Percentiles rank a stretch among this genome's conserved stretches.
phyloP scores from a whole-genome alignment of 1,140 invertebrate species.

The Zaprionus africanus region DNA sequence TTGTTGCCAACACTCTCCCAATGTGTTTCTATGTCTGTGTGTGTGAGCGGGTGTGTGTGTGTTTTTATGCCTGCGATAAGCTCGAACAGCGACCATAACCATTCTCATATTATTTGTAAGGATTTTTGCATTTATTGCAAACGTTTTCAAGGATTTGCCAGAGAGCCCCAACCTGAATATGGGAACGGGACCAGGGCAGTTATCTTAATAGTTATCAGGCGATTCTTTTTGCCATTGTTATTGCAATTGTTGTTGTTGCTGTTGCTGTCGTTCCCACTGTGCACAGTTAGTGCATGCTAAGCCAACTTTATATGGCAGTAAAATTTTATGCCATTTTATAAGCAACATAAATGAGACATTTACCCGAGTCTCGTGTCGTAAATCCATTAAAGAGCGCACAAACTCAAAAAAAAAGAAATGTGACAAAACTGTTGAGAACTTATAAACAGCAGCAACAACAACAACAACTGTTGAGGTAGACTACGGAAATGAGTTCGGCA shows the following conservation, averaged over 20 bases:
- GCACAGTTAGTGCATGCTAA: slow-evolving; percentile 55
- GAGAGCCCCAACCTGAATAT: slow-evolving; percentile 53
- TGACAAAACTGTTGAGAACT: slow-evolving; percentile 65
- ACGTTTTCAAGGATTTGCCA: slow-evolving; percentile 73
- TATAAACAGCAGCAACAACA: slow-evolving; percentile 46
- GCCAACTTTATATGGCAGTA: slow-evolving; percentile 65
- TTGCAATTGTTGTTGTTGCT: slow-evolving; percentile 22
- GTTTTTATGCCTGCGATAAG: slow-evolving; percentile 78
- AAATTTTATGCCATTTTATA: slow-evolving; percentile 70
- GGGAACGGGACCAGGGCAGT: slow-evolving; percentile 53
- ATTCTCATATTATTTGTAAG: slow-evolving; percentile 82
- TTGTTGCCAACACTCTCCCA: slow-evolving; percentile 38
- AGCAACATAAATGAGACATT: slow-evolving; percentile 71
- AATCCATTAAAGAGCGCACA: slow-evolving; percentile 57
- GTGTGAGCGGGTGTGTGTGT: slow-evolving; percentile 44
- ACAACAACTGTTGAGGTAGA: slow-evolving; percentile 8
- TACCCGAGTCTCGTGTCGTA: slow-evolving; percentile 56
- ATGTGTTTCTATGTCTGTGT: slow-evolving; percentile 24
- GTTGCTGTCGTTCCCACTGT: slow-evolving; percentile 18
- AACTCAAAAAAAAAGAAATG: slow-evolving; percentile 16
- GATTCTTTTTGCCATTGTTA: slow-evolving; percentile 51
- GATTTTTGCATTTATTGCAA: slow-evolving; percentile 82
- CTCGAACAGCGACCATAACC: slow-evolving; percentile 73
- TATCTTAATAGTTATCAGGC: slow-evolving; percentile 80
- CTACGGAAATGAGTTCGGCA: slow-evolving; percentile 49